Base-by-base conservation (phyloP, 2,888 invertebrate species). In the Scaeva pyrastri region DNA sequence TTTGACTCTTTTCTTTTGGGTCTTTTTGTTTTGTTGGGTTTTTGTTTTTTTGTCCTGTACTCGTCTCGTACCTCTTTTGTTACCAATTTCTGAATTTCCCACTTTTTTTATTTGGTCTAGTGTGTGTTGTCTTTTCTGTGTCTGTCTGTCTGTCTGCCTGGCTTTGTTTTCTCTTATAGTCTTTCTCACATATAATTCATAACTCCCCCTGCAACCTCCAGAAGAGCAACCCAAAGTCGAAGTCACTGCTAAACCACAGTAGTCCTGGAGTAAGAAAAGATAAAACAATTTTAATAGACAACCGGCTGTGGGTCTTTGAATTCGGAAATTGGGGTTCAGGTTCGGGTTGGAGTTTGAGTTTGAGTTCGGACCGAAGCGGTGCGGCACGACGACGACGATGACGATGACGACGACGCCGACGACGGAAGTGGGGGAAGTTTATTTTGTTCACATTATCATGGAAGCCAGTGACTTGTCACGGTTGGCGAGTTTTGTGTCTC, bases 391-490 rank as follows among this genome's bases (percentile, higher is more conserved):
- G 31, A 31, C 1, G 26, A 26, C 26, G 1, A 26, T 7, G 7
- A 26, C 26, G 7, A 26, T 1, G 7, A 26, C 31, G 31, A 31
- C 31, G 31, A n/a, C n/a, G n/a, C n/a, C n/a, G n/a, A 31, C 31
- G 31, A 1, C 31, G 31, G 31, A 31, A 64, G 52, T 19, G 45
- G 31, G 31, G 16, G 66, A 48, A 66, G 66, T 66, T 19, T 48
- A 66, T 66, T 66, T 36, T 31, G 45, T 66, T 66, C 66, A 36
- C 39, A 68, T 50, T 50, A 68, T 68, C 68, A 39, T 21, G 14
- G n/a, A 68, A 68, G 52, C 52, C 68, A 68, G 50, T 68, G 81
- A 85, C 81, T 85, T 81, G 68, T 85, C 81, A 80, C 85, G 85
- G 76, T 85, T 76, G 76, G 76, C 68, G 45, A 56, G 52, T 81